Conservation (phyloP, 2,113 vertebrate genomes). For the Macquaria ambigua region DNA sequence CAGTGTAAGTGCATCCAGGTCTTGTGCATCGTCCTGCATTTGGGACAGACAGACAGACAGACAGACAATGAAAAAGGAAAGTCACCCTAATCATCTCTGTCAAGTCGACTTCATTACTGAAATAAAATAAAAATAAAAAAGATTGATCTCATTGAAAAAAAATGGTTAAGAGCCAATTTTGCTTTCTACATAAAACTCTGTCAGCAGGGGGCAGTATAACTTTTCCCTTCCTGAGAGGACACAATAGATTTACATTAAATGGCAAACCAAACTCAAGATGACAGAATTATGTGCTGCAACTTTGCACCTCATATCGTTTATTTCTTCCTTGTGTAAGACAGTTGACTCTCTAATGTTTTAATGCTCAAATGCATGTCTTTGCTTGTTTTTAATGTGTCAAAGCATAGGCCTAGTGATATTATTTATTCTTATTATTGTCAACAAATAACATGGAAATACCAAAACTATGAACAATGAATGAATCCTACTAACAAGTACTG, state of each 20-base stretch:
- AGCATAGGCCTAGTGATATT: neutral
- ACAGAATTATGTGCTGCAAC: neutral
- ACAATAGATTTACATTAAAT: neutral
- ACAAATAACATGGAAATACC: neutral
- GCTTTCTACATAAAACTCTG: neutral
- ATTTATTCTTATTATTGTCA: neutral
- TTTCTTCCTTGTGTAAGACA: neutral
- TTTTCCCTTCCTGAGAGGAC: neutral
- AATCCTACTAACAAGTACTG: neutral
- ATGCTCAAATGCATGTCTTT: neutral
- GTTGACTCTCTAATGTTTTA: neutral
- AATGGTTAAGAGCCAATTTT: neutral
- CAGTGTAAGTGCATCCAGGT: conserved; percentile 94
- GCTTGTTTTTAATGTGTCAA: neutral
- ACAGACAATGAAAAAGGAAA: neutral
- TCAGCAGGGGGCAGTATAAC: conserved; percentile 44
- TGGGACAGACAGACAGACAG: neutral
- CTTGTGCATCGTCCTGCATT: conserved; percentile 92
- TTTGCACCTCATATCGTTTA: neutral
- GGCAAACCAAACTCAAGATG: neutral
- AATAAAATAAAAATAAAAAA: neutral
- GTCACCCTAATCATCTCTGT: neutral
- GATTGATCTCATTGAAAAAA: neutral
- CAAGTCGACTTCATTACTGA: neutral
- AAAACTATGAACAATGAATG: neutral